A percentile compares a stretch with the other conserved stretches of the same genome.
These are phyloP conservation scores for Pandion haliaetus DNA, from an alignment of 2,113 vertebrate species.

Conservation along the genomic window DNA sequence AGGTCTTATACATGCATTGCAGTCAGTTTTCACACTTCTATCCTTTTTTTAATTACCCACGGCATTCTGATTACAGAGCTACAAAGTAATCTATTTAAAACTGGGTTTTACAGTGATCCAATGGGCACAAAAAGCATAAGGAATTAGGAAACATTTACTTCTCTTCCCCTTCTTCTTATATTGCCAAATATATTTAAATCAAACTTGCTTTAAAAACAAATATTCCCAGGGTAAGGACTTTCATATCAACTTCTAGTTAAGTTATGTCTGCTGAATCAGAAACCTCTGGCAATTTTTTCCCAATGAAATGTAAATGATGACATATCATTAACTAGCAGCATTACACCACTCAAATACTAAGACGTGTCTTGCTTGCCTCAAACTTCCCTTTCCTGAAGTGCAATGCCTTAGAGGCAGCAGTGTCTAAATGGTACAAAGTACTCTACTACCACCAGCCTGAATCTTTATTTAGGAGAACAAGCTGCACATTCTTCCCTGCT, in stretches of 20 bases:
- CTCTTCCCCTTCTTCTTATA: slow-evolving; percentile 21
- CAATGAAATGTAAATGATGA: slow-evolving; percentile 61
- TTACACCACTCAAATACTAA: slow-evolving; percentile 13
- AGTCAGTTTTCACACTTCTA: slow-evolving; percentile 28
- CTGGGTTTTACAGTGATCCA: slow-evolving; percentile 16
- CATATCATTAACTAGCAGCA: slow-evolving; percentile 21
- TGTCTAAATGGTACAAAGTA: slow-evolving; percentile 58
- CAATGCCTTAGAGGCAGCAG: slow-evolving; percentile 52
- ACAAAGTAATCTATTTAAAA: slow-evolving; percentile 43
- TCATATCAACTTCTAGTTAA: not conserved
- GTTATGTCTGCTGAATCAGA: slow-evolving; percentile 23
- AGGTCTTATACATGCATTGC: not conserved
- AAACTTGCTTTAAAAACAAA: slow-evolving; percentile 51
- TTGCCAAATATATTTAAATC: slow-evolving; percentile 35
- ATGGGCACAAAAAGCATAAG: not conserved
- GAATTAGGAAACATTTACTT: slow-evolving; percentile 56
- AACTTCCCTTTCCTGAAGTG: slow-evolving; percentile 29
- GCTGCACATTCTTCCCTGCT: slow-evolving; percentile 48
- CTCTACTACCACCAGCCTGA: slow-evolving; percentile 42
- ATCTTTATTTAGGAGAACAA: slow-evolving; percentile 59
- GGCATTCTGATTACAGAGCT: slow-evolving; percentile 36
- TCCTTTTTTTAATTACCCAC: slow-evolving; percentile 44
- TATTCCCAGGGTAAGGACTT: slow-evolving; percentile 50
- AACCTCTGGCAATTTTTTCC: slow-evolving; percentile 49
- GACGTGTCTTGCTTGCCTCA: slow-evolving; percentile 6